Conservation (phyloP, 2,797 vertebrate species). For the Scolopax rusticola region DNA sequence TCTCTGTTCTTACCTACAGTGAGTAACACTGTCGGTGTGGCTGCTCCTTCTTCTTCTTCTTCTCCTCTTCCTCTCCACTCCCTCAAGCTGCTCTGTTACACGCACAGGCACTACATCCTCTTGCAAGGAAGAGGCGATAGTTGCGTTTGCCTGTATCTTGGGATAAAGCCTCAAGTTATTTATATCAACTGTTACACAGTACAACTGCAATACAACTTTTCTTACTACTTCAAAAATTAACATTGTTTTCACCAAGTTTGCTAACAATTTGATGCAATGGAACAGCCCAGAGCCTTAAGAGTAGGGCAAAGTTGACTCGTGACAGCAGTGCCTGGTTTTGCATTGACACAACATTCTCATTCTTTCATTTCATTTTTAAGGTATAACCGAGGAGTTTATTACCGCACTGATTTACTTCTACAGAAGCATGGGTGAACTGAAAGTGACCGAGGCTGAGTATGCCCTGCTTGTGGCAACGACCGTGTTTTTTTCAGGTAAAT, state of each 20-base stretch:
- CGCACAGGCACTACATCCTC: background rate
- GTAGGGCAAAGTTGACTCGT: background rate
- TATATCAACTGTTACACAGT: too few species aligned
- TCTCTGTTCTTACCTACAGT: rapidly evolving
- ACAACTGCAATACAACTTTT: background rate
- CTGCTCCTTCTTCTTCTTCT: rapidly evolving
- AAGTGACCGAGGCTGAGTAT: conserved; percentile 89
- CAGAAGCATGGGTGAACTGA: conserved; percentile 90
- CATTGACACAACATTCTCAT: background rate
- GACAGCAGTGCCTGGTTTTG: background rate
- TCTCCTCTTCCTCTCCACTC: background rate
- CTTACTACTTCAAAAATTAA: background rate
- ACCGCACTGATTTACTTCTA: conserved; percentile 91
- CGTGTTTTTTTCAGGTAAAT: conserved; percentile 92
- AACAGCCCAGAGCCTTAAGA: background rate
- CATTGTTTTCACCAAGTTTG: background rate
- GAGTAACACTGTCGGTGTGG: rapidly evolving
- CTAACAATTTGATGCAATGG: background rate
- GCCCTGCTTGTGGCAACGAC: conserved; percentile 89
- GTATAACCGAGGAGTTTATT: conserved; percentile 87
- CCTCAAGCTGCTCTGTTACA: background rate
- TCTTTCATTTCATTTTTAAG: conserved; percentile 69
- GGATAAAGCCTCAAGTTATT: background rate
- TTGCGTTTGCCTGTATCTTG: rapidly evolving
- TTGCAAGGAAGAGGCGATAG: rapidly evolving